Evolutionary conservation across 2,113 vertebrate genomes (phyloP).

Genomic region (Australoheros scitulus): DNA sequence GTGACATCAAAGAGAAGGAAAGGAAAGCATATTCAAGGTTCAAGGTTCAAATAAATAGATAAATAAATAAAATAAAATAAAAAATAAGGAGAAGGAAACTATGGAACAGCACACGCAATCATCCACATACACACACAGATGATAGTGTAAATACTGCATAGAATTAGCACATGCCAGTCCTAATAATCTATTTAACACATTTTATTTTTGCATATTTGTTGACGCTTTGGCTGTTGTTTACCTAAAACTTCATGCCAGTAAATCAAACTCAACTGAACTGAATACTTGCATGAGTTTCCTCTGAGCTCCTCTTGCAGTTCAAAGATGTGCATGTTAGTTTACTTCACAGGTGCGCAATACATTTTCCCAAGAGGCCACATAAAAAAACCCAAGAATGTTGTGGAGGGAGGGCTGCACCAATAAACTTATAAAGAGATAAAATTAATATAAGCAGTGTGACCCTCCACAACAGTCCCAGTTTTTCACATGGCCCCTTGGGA

Average conservation of each 20-base stretch:
- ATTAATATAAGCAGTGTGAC: background rate
- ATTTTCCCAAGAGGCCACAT: conserved; percentile 3
- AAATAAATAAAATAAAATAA: too few relatives aligned
- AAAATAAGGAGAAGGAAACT: background rate
- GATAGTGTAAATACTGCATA: background rate
- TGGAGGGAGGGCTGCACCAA: background rate
- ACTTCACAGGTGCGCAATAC: background rate
- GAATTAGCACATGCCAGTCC: background rate
- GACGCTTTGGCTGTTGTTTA: background rate
- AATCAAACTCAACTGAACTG: background rate
- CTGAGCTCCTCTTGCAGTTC: background rate
- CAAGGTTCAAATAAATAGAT: background rate
- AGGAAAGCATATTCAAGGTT: background rate
- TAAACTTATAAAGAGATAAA: background rate
- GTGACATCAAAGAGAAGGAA: conserved; percentile 22
- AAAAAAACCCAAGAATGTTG: background rate
- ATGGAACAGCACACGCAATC: background rate
- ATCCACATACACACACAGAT: background rate
- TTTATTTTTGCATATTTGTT: background rate
- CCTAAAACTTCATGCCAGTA: background rate
- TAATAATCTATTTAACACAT: background rate
- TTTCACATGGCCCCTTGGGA: background rate
- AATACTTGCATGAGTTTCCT: background rate
- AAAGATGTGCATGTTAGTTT: background rate
- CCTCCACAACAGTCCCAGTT: background rate